Evolutionary conservation across 2,113 vertebrate species (phyloP).

Genomic region (Sitta europaea): DNA sequence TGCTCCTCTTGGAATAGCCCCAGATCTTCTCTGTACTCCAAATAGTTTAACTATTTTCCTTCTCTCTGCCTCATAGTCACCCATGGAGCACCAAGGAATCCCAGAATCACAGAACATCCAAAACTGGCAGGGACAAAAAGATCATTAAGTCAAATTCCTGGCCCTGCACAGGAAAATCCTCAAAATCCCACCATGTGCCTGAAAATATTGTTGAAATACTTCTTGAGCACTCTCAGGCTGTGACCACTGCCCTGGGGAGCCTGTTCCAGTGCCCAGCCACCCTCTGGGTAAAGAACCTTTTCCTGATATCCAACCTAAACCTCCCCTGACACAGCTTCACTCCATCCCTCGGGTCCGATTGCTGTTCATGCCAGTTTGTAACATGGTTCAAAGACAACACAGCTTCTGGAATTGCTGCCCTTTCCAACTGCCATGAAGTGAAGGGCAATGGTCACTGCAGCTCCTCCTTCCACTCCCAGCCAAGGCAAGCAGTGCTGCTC

Average conservation of each 20-base stretch:
- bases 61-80: background rate
- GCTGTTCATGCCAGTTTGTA: background rate
- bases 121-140: background rate
- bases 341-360: accelerated
- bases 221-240: background rate
- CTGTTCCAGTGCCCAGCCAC: background rate
- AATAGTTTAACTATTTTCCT: background rate
- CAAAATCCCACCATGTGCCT: background rate
- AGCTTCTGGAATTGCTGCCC: background rate
- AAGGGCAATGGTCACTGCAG: background rate
- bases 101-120: background rate
- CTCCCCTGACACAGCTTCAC: background rate
- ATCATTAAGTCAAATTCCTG: background rate
- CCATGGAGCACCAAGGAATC: background rate
- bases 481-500: background rate
- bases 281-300: background rate
- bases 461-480: background rate
- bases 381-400: background rate
- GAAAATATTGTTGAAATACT: background rate
- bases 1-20: slow-evolving; percentile 18
- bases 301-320: background rate
- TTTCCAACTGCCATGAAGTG: background rate
- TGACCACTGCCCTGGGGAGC: background rate
- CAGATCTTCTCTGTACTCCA: background rate
- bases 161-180: background rate